Evolutionary conservation across 2,888 invertebrate genomes (phyloP).

Genomic region (Carterocephalus palaemon): DNA sequence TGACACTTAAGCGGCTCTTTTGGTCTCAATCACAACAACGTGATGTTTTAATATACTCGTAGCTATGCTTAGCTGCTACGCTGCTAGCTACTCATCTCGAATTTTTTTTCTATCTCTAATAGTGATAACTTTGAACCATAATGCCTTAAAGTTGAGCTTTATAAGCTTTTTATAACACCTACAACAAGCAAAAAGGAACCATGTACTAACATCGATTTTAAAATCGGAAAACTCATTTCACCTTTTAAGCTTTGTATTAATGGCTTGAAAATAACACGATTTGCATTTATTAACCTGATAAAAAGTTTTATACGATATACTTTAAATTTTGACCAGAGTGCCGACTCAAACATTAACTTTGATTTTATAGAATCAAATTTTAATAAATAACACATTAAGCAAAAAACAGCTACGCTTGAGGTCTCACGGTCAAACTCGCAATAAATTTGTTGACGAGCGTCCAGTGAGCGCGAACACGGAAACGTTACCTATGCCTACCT

Average conservation of each 20-base stretch:
- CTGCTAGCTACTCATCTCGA: no score
- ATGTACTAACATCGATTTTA: no score
- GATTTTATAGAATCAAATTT: constrained; percentile 70
- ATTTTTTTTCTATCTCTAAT: no score
- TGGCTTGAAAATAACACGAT: constrained; percentile 2
- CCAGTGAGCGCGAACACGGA: constrained; percentile 50
- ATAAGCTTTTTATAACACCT: no score
- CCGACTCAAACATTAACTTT: constrained; percentile 55
- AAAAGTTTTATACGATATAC: constrained; percentile 55
- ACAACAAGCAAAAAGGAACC: no score
- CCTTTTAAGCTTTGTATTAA: no score
- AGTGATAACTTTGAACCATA: no score
- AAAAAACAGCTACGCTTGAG: constrained; percentile 70
- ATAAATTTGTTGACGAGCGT: constrained; percentile 67
- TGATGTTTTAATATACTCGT: constrained; percentile 38
- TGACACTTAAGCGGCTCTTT: constrained; percentile 72
- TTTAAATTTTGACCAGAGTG: constrained; percentile 54
- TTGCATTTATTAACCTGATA: constrained; percentile 28
- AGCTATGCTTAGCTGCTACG: no score
- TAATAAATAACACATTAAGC: constrained; percentile 75
- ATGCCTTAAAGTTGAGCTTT: no score
- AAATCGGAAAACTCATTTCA: no score
- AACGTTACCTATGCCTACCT: constrained; percentile 47
- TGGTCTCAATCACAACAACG: constrained; percentile 56
- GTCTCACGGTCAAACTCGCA: constrained; percentile 75